Evolutionary conservation across 2,888 invertebrate species (phyloP), one percentile per base, ranked within the genome.

Genomic region (Parnassius smintheus): DNA sequence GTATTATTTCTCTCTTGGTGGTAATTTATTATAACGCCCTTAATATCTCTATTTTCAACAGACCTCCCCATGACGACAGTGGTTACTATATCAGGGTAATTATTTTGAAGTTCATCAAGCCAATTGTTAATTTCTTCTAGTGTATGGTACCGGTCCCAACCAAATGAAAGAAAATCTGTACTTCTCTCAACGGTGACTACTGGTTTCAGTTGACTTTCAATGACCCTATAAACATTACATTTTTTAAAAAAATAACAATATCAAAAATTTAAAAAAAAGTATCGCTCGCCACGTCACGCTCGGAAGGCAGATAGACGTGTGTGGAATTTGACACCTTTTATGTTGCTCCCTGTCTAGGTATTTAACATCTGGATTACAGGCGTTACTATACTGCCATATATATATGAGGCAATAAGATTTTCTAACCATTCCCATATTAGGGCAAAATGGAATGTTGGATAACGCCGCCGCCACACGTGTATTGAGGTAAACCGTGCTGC

Each of bases 61-160:
- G 94, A 93, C 63, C 75, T 70, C 0, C 95, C 96, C 70, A 93
- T 94, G 0, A 79, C 82, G 0, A 93, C 83, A 0, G 91, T 76
- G 10, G 82, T 87, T 0, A 94, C 93, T 22, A 91, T 78, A 42
- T 83, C 70, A 1, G 94, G 92, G 74, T 94, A 91, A 9, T 77
- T 72, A 0, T 69, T 71, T 11, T 85, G 87, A 41, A 95, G 73
- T 65, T 93, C 91, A 56, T 89, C 85, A 7, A 95, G 73, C 94
- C 94, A 95, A 0, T 74, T 73, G 70, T 94, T 81, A 46, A 95
- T 94, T 61, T 93, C 90, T 0, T 92, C 87, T 25, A 95, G 81
- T 1, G 82, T 84, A 69, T 95, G 89, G 72, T 95, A 96, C 48
- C 82, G 85, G 1, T 86, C 91, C 94, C 95, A 95, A 50, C 75